A percentile compares a stretch with the other conserved stretches of the same genome.
These are phyloP conservation scores for Bruchidius siliquastri DNA, from an alignment of 2,888 invertebrate species.

Conservation along the genomic window DNA sequence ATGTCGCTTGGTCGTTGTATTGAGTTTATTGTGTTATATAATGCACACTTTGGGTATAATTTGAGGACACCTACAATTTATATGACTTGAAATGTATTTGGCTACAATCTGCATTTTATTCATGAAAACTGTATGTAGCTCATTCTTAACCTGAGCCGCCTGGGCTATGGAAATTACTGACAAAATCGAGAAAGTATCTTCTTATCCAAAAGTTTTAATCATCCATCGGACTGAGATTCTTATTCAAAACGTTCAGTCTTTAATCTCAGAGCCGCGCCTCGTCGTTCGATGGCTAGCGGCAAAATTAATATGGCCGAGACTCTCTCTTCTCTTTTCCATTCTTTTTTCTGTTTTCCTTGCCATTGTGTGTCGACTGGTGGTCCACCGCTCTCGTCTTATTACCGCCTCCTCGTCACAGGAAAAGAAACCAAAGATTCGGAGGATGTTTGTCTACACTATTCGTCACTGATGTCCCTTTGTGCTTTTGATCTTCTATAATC, in stretches of 20 bases:
- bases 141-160: background rate
- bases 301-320: slow-evolving; percentile 28
- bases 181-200: background rate
- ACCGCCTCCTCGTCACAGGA: background rate
- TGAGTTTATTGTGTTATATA: too few relatives aligned
- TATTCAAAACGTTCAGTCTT: slow-evolving; percentile 17
- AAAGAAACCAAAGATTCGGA: background rate
- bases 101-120: too few relatives aligned
- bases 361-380: background rate
- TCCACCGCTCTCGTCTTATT: background rate
- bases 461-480: background rate
- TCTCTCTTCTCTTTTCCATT: slow-evolving; percentile 6
- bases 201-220: background rate
- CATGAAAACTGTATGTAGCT: background rate
- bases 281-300: slow-evolving; percentile 29
- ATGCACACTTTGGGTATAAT: too few relatives aligned
- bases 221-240: background rate
- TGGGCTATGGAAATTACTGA: background rate
- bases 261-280: slow-evolving; percentile 21
- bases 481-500: background rate
- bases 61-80: too few relatives aligned
- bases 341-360: slow-evolving; percentile 1
- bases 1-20: too few relatives aligned
- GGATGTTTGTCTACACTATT: background rate
- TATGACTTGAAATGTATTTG: too few relatives aligned